phyloP scores from a whole-genome alignment of 2,888 invertebrate genomes.

The Epistrophella euchroma region DNA sequence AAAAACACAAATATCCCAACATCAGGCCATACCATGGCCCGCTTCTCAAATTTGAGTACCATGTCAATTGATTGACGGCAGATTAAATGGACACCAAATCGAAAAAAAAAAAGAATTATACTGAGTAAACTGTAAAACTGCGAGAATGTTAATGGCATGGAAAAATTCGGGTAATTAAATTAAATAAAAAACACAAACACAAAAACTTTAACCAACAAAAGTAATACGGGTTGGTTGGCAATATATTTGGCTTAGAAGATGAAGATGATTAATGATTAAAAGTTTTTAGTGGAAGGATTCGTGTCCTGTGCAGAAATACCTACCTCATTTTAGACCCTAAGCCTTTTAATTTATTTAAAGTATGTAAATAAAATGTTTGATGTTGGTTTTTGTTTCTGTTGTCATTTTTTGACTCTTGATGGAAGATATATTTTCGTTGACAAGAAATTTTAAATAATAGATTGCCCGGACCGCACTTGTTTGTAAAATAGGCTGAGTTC shows the following conservation, averaged over 20 bases:
- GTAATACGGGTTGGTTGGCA: background rate
- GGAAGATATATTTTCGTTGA: too few species aligned
- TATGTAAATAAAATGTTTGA: background rate
- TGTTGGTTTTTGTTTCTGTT: background rate
- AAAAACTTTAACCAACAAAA: background rate
- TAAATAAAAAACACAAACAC: constrained; percentile 10
- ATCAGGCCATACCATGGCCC: background rate
- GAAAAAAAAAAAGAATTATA: too few species aligned
- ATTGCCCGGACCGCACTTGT: too few species aligned
- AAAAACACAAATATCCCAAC: background rate
- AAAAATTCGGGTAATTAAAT: constrained; percentile 55
- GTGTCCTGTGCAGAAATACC: background rate
- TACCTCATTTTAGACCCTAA: background rate
- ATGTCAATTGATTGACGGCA: constrained; percentile 65
- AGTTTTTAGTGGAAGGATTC: background rate
- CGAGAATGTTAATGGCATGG: constrained; percentile 57
- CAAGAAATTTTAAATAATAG: too few species aligned
- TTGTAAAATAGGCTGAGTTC: too few species aligned
- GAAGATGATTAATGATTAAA: constrained; percentile 4
- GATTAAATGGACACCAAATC: constrained; percentile 53
- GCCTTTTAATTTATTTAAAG: background rate
- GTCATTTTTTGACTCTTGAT: too few species aligned
- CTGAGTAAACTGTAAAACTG: constrained; percentile 45
- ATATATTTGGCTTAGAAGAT: background rate
- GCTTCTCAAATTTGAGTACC: constrained; percentile 22